phyloP scores from a whole-genome alignment of 2,888 invertebrate species.

The Helicoverpa assulta region DNA sequence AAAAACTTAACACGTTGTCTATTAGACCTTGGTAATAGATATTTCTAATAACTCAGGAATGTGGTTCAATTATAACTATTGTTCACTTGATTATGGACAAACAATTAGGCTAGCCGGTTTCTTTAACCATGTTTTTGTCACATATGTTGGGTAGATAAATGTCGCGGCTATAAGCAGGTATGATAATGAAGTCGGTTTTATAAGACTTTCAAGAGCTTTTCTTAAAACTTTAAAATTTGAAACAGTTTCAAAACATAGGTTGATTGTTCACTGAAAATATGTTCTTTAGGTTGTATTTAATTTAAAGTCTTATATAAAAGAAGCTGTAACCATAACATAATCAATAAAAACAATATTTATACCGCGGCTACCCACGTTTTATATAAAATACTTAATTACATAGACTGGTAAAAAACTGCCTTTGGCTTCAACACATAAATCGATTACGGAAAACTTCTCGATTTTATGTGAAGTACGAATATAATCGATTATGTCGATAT shows the following conservation, averaged over 20 bases:
- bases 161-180: no score
- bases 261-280: no score
- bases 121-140: neutral
- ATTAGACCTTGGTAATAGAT: constrained; percentile 41
- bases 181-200: no score
- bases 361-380: constrained; percentile 66
- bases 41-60: constrained; percentile 52
- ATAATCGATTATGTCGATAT: constrained; percentile 12
- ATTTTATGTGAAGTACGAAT: constrained; percentile 69
- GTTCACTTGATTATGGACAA: constrained; percentile 31
- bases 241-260: no score
- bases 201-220: no score
- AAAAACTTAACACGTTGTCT: constrained; percentile 50
- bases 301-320: no score
- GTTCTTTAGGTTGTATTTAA: no score
- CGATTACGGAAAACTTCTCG: constrained; percentile 74
- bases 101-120: constrained; percentile 6
- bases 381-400: constrained; percentile 70
- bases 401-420: constrained; percentile 70
- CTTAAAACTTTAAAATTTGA: no score
- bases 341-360: constrained; percentile 69
- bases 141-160: neutral
- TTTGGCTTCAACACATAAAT: constrained; percentile 76
- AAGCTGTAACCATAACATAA: constrained; percentile 50
- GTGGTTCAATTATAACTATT: constrained; percentile 52